Conservation (phyloP, 1,140 invertebrate genomes). For the Pararge aegeria region DNA sequence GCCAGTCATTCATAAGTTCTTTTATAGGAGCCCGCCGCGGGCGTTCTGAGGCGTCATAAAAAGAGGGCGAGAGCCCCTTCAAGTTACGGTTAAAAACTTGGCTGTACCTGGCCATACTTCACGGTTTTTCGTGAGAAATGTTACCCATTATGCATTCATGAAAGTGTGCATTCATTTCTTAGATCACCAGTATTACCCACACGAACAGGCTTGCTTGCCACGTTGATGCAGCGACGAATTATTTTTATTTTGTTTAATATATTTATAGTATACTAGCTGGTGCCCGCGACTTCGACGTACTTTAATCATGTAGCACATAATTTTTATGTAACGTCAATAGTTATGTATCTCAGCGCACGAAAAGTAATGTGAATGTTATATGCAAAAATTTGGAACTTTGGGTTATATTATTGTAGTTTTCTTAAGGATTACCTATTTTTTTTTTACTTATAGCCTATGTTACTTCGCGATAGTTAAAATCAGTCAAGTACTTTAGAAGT, state of each 20-base stretch:
- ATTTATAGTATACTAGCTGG: too few relatives aligned
- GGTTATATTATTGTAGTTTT: too few relatives aligned
- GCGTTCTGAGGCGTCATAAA: constrained; percentile 31
- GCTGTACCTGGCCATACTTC: constrained; percentile 28
- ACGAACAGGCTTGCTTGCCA: background rate
- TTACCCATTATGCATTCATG: constrained; percentile 2
- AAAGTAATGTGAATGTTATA: too few relatives aligned
- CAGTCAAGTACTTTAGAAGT: too few relatives aligned
- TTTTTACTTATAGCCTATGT: too few relatives aligned
- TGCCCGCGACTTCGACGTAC: too few relatives aligned
- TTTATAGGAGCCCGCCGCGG: constrained; percentile 45
- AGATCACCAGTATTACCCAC: background rate
- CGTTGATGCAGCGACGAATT: background rate
- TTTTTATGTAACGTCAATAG: too few relatives aligned
- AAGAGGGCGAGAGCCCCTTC: constrained; percentile 30
- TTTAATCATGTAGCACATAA: too few relatives aligned
- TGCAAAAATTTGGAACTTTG: too few relatives aligned
- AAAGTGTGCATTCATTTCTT: background rate
- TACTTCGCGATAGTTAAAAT: too few relatives aligned
- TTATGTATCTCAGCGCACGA: too few relatives aligned
- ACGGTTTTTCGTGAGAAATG: constrained; percentile 9
- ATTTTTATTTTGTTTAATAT: background rate
- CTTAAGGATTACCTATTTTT: too few relatives aligned
- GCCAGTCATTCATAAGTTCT: constrained; percentile 50
- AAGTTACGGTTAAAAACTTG: constrained; percentile 27